Percentiles rank a stretch among this genome's conserved stretches.
Evolutionary conservation across 1,140 invertebrate species (phyloP).

Genomic region (Thaumatotibia leucotreta): DNA sequence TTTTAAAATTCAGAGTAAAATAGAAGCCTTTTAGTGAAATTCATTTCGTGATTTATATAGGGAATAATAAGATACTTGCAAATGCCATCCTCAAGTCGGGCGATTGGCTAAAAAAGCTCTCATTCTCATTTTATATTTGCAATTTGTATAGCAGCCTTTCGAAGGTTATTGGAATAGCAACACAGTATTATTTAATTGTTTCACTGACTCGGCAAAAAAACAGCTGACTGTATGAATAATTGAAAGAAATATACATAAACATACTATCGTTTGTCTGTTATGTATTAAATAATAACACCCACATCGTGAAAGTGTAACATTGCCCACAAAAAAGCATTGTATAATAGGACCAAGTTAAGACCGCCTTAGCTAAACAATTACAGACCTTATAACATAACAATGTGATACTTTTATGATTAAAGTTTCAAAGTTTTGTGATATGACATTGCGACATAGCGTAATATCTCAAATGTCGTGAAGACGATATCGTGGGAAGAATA

Average conservation of each 20-base stretch:
- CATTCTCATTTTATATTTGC: no score
- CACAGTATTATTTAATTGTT: no score
- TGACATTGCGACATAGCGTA: constrained; percentile 6
- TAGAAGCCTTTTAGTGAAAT: no score
- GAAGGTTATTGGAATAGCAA: no score
- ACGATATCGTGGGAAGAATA: constrained; percentile 27
- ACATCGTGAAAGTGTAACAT: constrained; percentile 7
- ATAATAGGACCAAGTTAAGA: not conserved
- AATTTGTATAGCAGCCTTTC: no score
- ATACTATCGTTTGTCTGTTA: not conserved
- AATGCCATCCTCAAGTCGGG: no score
- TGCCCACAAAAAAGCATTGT: not conserved
- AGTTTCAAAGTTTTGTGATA: not conserved
- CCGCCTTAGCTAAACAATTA: not conserved
- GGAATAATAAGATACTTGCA: no score
- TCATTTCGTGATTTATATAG: no score
- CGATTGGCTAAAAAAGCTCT: no score
- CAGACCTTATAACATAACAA: not conserved
- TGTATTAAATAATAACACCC: constrained; percentile 3
- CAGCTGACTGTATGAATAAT: no score
- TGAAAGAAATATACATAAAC: no score
- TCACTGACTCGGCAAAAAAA: not conserved
- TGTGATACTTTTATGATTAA: not conserved
- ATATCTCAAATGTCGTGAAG: constrained; percentile 19
- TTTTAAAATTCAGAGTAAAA: no score